These are phyloP conservation scores for Gallinago jamesoni DNA, from an alignment of 2,113 vertebrate genomes.

Conservation along the genomic window DNA sequence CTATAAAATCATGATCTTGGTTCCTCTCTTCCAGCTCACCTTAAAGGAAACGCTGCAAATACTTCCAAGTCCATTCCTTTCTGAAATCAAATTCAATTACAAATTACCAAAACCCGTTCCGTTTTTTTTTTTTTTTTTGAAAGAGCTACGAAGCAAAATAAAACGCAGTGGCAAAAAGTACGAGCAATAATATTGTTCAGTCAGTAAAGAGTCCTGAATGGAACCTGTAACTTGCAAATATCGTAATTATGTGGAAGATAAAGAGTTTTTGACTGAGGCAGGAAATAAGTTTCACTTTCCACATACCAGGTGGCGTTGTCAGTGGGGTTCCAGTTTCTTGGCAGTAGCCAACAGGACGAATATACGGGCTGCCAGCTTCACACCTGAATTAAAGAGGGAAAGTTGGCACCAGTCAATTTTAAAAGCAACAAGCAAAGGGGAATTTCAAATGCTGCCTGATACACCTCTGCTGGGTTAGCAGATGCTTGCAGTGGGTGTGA, in stretches of 20 bases:
- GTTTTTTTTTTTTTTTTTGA: not conserved
- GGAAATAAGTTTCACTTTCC: not conserved
- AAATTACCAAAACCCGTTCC: not conserved
- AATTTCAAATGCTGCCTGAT: not conserved
- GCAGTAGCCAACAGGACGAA: slow-evolving; percentile 89
- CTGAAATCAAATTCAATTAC: not conserved
- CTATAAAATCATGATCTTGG: not conserved
- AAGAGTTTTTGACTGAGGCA: not conserved
- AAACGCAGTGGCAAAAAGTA: not conserved
- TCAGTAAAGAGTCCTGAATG: not conserved
- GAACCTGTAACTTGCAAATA: not conserved
- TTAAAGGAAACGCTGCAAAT: not conserved
- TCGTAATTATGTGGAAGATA: not conserved
- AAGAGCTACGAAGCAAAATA: not conserved
- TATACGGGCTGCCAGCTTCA: slow-evolving; percentile 90
- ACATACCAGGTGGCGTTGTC: slow-evolving; percentile 87
- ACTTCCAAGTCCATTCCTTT: not conserved
- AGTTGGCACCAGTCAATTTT: slow-evolving; percentile 25
- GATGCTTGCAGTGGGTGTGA: slow-evolving; percentile 46
- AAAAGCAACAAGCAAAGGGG: not conserved
- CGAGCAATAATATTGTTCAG: not conserved
- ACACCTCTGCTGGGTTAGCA: not conserved
- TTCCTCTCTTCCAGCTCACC: not conserved
- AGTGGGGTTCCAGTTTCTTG: slow-evolving; percentile 82
- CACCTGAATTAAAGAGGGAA: slow-evolving; percentile 78